Conservation (phyloP, 2,888 invertebrate genomes). For the Dasypogon diadema region DNA sequence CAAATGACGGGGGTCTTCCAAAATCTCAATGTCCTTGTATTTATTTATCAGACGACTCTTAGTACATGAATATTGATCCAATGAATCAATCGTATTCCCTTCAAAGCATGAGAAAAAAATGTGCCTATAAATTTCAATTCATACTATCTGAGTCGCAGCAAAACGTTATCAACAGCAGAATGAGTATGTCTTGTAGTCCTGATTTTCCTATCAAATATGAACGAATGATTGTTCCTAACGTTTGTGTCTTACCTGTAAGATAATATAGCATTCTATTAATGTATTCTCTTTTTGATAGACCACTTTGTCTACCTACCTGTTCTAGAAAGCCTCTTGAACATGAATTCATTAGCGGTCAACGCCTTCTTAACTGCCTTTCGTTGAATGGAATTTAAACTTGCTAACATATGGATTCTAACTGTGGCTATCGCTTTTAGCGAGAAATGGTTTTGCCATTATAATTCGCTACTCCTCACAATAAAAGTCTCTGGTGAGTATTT, state of each 20-base stretch:
- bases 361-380: conserved; percentile 83
- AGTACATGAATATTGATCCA: conserved; percentile 69
- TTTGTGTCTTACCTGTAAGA: conserved; percentile 85
- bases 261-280: too few relatives aligned
- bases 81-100: conserved; percentile 96
- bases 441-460: conserved; percentile 73
- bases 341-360: conserved; percentile 80
- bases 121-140: conserved; percentile 73
- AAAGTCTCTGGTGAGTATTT: conserved; percentile 72
- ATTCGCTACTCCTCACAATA: conserved; percentile 75
- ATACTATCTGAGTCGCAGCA: conserved; percentile 74
- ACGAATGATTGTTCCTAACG: conserved; percentile 87
- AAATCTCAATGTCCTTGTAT: conserved; percentile 76
- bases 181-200: conserved; percentile 93
- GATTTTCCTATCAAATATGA: conserved; percentile 77
- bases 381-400: conserved; percentile 82
- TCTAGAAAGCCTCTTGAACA: conserved; percentile 93
- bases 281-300: not conserved
- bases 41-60: conserved; percentile 61
- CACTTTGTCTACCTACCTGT: conserved; percentile 75
- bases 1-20: conserved; percentile 88
- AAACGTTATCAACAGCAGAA: conserved; percentile 94
- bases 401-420: conserved; percentile 73
- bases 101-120: conserved; percentile 71
- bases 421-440: conserved; percentile 72